Evolutionary conservation across 2,113 vertebrate species (phyloP), one percentile per base, ranked within the genome.

Genomic region (Arvicanthis niloticus): DNA sequence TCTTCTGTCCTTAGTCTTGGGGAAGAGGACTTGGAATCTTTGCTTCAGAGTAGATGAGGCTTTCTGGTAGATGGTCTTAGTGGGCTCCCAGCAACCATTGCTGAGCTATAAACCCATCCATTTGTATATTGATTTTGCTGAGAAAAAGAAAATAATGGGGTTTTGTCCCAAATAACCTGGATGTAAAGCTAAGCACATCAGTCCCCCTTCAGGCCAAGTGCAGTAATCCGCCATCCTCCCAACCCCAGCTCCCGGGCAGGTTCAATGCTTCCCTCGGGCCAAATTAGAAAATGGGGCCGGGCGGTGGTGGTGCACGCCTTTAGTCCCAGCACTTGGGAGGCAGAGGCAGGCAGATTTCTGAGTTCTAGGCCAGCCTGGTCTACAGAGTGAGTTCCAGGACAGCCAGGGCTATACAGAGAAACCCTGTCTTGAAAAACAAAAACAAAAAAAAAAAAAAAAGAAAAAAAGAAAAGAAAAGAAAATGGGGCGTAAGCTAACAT

Each of bases 11-110:
- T 40, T 16, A 9, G 87, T 95, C 42, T 85, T 90, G 22, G 17
- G 10, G 24, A 95, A 94, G 76, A 53, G 24, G 73, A 65, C 34
- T 92, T 89, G 15, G 82, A 68, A 75, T 80, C 37, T 94, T 92
- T 58, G 40, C 42, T 48, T 96, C 70, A n/a, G 13, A 93, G 42
- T 60, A 31, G 13, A 56, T 73, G 29, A 73, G 22, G 19, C 67
- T 91, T 95, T 19, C 24, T 73, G 77, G 40, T 17, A 88, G 37
- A 88, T 87, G 45, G 37, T 42, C 75, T 75, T 90, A 58, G 60
- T 67, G 56, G 58, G 37, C 75, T 77, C 24, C 31, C 31, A 53
- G 82, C 16, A 37, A n/a, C 12, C 12, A 22, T 4, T 95, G 60
- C 76, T 29, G 68, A 7, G 51, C n/a, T 89, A 0, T 6, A 37